Evolutionary conservation across 2,888 invertebrate species (phyloP).

Genomic region (Branchipolynoe longqiensis): DNA sequence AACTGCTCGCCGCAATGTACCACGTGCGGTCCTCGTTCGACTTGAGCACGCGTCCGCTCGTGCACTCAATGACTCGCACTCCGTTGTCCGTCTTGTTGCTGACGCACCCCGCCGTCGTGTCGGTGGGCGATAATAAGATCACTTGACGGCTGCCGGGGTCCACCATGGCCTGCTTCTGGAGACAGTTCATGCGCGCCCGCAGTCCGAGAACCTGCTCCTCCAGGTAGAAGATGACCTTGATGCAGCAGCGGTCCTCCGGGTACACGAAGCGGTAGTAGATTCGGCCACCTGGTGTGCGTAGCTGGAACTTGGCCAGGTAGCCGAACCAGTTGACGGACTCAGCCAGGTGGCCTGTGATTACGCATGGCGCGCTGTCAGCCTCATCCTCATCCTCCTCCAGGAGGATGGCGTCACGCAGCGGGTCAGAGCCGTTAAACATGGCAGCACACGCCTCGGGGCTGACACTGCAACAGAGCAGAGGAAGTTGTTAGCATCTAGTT

Average conservation of each 20-base stretch:
- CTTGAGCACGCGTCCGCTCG: constrained; percentile 64
- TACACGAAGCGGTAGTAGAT: constrained; percentile 64
- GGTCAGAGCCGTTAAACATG: constrained; percentile 60
- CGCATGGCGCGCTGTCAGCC: constrained; percentile 52
- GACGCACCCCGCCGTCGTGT: constrained; percentile 62
- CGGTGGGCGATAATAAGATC: constrained; percentile 65
- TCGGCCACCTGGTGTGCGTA: constrained; percentile 42
- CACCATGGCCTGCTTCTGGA: constrained; percentile 64
- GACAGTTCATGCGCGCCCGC: constrained; percentile 65
- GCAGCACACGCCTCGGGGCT: constrained; percentile 60
- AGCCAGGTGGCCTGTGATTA: constrained; percentile 59
- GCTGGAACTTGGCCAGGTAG: constrained; percentile 59
- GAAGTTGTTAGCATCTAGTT: not conserved
- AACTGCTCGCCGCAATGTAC: constrained; percentile 66
- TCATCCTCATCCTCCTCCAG: constrained; percentile 46
- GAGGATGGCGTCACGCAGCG: constrained; percentile 39
- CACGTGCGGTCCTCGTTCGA: constrained; percentile 63
- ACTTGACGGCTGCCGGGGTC: constrained; percentile 65
- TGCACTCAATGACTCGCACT: constrained; percentile 62
- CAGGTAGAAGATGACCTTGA: constrained; percentile 66
- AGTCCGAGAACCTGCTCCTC: constrained; percentile 63
- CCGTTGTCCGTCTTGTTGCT: constrained; percentile 57
- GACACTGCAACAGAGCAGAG: constrained; percentile 47
- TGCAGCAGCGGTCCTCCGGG: constrained; percentile 64
- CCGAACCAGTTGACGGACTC: constrained; percentile 64